Evolutionary conservation across 2,113 vertebrate genomes (phyloP), one percentile per base, ranked within the genome.

Genomic region (Pygoscelis adeliae): DNA sequence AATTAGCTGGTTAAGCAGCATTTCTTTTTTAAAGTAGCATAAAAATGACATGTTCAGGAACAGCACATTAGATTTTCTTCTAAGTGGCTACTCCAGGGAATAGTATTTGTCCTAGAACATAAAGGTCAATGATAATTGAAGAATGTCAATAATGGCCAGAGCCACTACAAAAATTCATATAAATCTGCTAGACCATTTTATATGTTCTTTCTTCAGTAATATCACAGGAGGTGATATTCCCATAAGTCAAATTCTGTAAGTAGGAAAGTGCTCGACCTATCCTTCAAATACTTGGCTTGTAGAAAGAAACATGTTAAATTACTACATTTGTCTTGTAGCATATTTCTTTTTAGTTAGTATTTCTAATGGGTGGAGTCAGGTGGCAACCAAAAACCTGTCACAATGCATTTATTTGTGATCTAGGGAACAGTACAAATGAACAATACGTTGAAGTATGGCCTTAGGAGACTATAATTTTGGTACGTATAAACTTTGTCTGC

Each of bases 81-180:
- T 84, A 84, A 96, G 94, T 94, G 77, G 58, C 61, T 91, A 29
- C 90, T 96, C 70, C 81, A 83, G 94, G 87, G 89, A 94, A 95
- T 58, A 44, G 34, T 46, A 65, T 92, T 97, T 97, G 97, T 96
- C 92, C 92, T 94, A 56, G 50, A 85, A 90, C 70, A 82, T 71
- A 94, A 95, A 96, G 93, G 87, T 95, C 89, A 97, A n/a, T 96
- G 91, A 80, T 95, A 95, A 96, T 71, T 95, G 94, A 95, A 90
- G 82, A 93, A 92, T 91, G 94, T 90, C 93, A 97, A 71, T 96
- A 95, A 90, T 76, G 56, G 70, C 87, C 81, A 85, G 55, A 93
- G 58, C 26, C 53, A 72, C 67, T 83, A 89, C 47, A 80, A 90
- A 94, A 96, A 92, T 49, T 70, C 61, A 21, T 76, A 91, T 83